These are phyloP conservation scores for Fissipunctia ypsillon DNA, from an alignment of 2,888 invertebrate species.

Conservation along the genomic window DNA sequence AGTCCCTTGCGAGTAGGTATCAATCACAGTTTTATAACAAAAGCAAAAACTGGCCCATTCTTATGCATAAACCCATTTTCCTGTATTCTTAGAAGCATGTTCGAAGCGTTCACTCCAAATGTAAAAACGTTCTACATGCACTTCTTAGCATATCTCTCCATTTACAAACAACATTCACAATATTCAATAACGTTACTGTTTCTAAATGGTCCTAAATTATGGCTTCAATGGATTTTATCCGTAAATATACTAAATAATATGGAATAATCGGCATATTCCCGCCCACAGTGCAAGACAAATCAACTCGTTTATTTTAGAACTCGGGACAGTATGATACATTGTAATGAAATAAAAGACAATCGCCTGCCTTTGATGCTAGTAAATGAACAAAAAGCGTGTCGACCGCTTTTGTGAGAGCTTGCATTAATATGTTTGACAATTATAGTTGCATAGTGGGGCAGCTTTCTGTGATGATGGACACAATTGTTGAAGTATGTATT, in stretches of 20 bases:
- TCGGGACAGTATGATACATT: slow-evolving; percentile 66
- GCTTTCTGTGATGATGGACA: slow-evolving; percentile 10
- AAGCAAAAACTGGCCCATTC: background rate
- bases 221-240: slow-evolving; percentile 39
- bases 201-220: slow-evolving; percentile 45
- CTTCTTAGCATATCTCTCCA: slow-evolving; percentile 19
- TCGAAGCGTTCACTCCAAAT: background rate
- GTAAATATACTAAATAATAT: too few relatives aligned
- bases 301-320: slow-evolving; percentile 64
- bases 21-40: background rate
- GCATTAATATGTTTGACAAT: slow-evolving; percentile 57
- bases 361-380: slow-evolving; percentile 71
- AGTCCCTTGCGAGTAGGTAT: background rate
- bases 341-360: slow-evolving; percentile 72
- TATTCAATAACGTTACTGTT: slow-evolving; percentile 34
- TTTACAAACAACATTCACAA: slow-evolving; percentile 34
- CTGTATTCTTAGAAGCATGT: background rate
- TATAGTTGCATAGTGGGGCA: slow-evolving; percentile 47
- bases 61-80: background rate
- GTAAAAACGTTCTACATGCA: slow-evolving; percentile 3
- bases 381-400: slow-evolving; percentile 72
- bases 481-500: background rate
- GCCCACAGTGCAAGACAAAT: slow-evolving; percentile 68
- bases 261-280: slow-evolving; percentile 47
- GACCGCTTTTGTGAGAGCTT: slow-evolving; percentile 58